Conservation (phyloP, 2,888 invertebrate genomes). For the Melieria picta region DNA sequence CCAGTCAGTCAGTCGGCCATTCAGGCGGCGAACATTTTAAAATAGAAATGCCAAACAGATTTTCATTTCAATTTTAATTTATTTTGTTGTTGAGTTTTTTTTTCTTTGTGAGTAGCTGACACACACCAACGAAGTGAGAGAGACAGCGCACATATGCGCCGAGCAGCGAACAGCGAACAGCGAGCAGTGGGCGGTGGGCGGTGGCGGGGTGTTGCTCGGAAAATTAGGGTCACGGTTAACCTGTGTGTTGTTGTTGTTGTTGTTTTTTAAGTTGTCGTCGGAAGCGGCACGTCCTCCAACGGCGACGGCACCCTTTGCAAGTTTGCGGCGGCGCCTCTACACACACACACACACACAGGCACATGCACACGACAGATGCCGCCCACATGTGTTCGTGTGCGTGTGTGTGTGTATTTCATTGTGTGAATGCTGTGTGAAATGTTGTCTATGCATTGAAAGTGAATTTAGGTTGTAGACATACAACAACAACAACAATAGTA, state of each 20-base stretch:
- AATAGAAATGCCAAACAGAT: no score
- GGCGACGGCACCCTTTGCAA: no score
- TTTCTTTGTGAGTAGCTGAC: no score
- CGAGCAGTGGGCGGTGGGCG: background rate
- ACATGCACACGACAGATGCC: background rate
- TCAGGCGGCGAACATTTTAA: no score
- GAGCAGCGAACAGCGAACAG: background rate
- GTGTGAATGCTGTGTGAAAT: background rate
- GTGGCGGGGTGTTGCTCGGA: no score
- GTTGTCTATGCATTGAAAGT: background rate
- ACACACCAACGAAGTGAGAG: no score
- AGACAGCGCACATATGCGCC: background rate
- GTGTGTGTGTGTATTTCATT: background rate
- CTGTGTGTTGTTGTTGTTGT: background rate
- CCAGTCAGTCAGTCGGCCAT: no score
- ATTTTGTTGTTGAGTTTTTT: no score
- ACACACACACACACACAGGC: slow-evolving; percentile 13
- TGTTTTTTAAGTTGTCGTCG: background rate
- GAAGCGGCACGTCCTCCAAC: no score
- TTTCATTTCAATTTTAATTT: no score
- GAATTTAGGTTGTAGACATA: slow-evolving; percentile 3
- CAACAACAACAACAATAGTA: background rate
- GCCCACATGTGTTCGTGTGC: background rate
- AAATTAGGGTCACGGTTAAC: slow-evolving; percentile 11
- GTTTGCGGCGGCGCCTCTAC: background rate